A percentile compares a stretch with the other conserved stretches of the same genome.
phyloP scores from a whole-genome alignment of 2,797 vertebrate species.

The Chiloscyllium punctatum region DNA sequence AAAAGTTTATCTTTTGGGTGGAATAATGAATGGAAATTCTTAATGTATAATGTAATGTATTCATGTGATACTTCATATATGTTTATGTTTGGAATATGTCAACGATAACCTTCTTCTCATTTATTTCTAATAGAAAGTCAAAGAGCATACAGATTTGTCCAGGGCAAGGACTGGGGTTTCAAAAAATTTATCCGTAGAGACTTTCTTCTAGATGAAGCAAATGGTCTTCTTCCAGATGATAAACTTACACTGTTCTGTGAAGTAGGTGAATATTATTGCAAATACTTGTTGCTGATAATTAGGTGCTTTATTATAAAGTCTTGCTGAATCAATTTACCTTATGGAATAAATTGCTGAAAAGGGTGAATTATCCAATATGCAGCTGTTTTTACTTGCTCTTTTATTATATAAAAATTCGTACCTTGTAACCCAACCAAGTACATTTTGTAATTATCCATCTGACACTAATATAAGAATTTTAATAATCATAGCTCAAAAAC shows the following conservation, averaged over 20 bases:
- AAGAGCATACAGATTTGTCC: constrained; percentile 98
- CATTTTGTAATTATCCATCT: not conserved
- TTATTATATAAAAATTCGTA: not conserved
- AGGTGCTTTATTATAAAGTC: not conserved
- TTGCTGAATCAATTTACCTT: not conserved
- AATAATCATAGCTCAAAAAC: not conserved
- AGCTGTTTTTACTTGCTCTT: not conserved
- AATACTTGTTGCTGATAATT: not conserved
- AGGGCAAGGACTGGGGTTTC: constrained; percentile 99
- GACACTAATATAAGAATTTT: not conserved
- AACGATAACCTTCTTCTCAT: not conserved
- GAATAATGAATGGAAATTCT: constrained; percentile 13
- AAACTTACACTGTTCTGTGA: constrained; percentile 97
- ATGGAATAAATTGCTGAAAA: not conserved
- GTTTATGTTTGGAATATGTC: not conserved
- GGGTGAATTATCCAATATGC: not conserved
- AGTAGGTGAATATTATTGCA: constrained; percentile 59
- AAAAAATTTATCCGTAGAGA: constrained; percentile 98
- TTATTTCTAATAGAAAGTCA: constrained; percentile 80
- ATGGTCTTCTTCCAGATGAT: constrained; percentile 94
- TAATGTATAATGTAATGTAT: not conserved
- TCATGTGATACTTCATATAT: not conserved
- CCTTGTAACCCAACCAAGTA: not conserved
- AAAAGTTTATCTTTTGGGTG: not conserved
- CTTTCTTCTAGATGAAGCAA: constrained; percentile 96